Evolutionary conservation across 2,113 vertebrate genomes (phyloP), one percentile per base, ranked within the genome.

Genomic region (Psilopogon haemacephalus): DNA sequence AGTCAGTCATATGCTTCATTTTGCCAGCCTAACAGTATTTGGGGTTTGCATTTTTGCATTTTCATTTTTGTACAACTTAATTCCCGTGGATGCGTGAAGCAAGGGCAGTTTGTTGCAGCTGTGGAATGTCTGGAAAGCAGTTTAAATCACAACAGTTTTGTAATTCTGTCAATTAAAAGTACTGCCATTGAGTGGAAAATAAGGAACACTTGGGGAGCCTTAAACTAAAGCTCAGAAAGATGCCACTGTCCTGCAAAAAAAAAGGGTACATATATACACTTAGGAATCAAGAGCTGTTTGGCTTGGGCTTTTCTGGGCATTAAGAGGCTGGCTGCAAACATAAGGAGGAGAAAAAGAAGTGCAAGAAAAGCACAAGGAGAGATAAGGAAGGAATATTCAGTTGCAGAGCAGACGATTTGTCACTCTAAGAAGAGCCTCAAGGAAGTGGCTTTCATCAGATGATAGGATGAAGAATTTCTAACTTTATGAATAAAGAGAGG

Each of bases 121-220:
- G 59, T 44, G 70, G 60, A 82, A 77, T 64, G 48, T 72, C 76
- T 94, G 85, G 85, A 88, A 86, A 86, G 78, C 54, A 68, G 76
- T 37, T 86, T 62, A 74, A 74, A 82, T 92, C 75, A 58, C 35
- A 65, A 69, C 13, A 56, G 84, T 82, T 85, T 86, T 95, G 87
- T 74, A 81, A 59, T 56, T 84, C 74, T 81, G 80, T 82, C 65
- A 77, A 40, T 55, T 75, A 73, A 38, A 78, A 89, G 71, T 74
- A 79, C 64, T 89, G 65, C 64, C 40, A 72, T 37, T 72, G 73
- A 90, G 50, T 68, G 76, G 85, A 85, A 84, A 85, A 68, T 46
- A 42, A 78, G 44, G 50, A 77, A 83, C 8, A 13, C 46, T 50
- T 28, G 6, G 33, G 32, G 50, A 28, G 9, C 17, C 48, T 58